Conservation (phyloP, 2,888 invertebrate species). For the Agrotis exclamationis region DNA sequence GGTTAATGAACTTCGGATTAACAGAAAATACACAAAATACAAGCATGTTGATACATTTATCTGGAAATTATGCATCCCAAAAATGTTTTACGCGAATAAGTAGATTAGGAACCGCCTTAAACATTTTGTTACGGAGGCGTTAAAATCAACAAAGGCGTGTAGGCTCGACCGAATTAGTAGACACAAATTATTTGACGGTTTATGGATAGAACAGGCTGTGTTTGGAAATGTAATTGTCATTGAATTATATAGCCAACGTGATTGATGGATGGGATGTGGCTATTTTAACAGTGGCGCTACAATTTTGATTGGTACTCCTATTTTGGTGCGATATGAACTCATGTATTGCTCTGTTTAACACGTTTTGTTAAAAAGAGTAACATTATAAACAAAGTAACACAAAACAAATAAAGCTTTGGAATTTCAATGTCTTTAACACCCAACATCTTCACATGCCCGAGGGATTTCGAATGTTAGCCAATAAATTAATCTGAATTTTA, state of each 20-base stretch:
- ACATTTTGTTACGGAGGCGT: conserved; percentile 53
- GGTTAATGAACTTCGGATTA: neutral
- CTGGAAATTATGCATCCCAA: neutral
- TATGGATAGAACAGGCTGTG: conserved; percentile 28
- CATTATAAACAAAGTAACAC: too few species aligned
- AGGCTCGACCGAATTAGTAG: conserved; percentile 53
- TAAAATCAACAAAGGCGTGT: conserved; percentile 40
- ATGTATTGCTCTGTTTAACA: neutral
- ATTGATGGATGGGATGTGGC: conserved; percentile 45
- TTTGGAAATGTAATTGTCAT: conserved; percentile 40
- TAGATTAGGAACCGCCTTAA: conserved; percentile 30
- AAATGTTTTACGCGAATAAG: conserved; percentile 10
- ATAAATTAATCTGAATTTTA: too few species aligned
- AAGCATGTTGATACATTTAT: conserved; percentile 15
- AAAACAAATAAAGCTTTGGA: too few species aligned
- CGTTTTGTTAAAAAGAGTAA: too few species aligned
- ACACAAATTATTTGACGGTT: conserved; percentile 45
- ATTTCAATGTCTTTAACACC: too few species aligned
- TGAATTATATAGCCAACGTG: conserved; percentile 40
- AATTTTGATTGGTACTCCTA: conserved; percentile 26
- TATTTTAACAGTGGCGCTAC: conserved; percentile 16
- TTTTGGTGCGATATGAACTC: conserved; percentile 13
- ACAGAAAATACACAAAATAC: neutral
- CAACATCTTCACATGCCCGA: too few species aligned
- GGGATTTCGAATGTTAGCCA: neutral